Evolutionary conservation across 2,888 invertebrate genomes (phyloP).

Genomic region (Dryobotodes eremita): DNA sequence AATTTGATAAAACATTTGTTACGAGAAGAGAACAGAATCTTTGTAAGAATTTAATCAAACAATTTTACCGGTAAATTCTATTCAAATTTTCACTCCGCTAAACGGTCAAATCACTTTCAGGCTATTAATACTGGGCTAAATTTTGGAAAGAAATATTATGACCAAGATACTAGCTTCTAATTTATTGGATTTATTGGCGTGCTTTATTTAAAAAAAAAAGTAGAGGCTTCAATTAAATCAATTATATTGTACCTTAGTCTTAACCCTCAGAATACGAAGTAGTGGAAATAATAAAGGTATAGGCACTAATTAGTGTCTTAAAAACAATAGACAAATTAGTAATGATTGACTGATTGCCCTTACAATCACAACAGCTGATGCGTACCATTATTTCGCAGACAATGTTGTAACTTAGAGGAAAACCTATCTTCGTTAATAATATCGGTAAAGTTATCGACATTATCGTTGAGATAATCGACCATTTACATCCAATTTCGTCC

Average conservation of each 20-base stretch:
- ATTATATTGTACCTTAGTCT: background rate
- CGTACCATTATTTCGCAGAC: background rate
- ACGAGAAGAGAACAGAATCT: too few relatives aligned
- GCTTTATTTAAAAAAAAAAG: background rate
- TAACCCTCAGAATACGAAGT: background rate
- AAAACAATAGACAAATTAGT: constrained; percentile 43
- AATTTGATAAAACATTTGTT: background rate
- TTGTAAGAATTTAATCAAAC: background rate
- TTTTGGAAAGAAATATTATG: background rate
- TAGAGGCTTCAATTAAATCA: background rate
- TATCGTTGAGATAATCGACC: background rate
- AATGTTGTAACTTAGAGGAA: background rate
- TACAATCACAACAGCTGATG: background rate
- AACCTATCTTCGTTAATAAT: background rate
- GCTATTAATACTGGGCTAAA: background rate
- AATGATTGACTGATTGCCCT: background rate
- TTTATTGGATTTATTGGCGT: background rate
- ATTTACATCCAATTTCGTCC: background rate
- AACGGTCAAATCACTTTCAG: constrained; percentile 4
- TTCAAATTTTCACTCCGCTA: background rate
- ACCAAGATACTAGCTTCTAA: background rate
- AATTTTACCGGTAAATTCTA: background rate
- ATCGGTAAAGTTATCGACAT: background rate
- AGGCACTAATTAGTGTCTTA: background rate
- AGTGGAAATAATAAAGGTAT: background rate